phyloP scores from a whole-genome alignment of 2,797 vertebrate genomes.

The Balearica regulorum region DNA sequence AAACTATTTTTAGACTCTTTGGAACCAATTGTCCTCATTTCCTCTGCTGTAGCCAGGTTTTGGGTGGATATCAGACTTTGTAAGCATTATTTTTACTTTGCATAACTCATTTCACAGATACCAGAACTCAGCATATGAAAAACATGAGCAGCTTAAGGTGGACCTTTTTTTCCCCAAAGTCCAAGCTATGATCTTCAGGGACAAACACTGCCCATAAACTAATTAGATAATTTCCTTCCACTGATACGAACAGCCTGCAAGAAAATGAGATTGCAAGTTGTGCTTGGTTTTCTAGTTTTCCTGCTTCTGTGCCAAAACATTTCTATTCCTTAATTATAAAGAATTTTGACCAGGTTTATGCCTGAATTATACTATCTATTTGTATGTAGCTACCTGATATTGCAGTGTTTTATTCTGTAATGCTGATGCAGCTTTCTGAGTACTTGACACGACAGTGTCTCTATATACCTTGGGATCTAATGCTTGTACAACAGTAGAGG shows the following conservation, averaged over 20 bases:
- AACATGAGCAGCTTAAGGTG: background rate
- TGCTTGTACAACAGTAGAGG: background rate
- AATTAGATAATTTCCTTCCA: constrained; percentile 44
- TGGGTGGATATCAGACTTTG: background rate
- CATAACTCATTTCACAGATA: constrained; percentile 8
- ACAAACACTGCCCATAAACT: background rate
- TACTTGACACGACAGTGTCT: background rate
- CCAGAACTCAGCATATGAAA: background rate
- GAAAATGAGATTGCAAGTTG: background rate
- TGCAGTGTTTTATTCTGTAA: background rate
- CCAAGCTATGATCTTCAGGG: background rate
- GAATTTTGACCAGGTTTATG: background rate
- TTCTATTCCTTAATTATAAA: background rate
- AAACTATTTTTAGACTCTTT: background rate
- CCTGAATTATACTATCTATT: background rate
- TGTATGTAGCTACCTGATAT: background rate
- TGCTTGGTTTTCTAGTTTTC: background rate
- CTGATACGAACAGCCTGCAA: background rate
- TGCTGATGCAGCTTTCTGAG: background rate
- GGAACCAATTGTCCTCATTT: background rate
- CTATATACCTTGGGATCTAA: background rate
- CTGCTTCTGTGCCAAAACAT: constrained; percentile 4
- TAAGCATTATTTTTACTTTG: background rate
- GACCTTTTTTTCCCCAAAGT: background rate
- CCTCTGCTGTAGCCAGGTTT: background rate